Percentiles rank a stretch among this genome's conserved stretches.
Conservation (phyloP, 2,797 vertebrate species). For the Graptemys geographica region DNA sequence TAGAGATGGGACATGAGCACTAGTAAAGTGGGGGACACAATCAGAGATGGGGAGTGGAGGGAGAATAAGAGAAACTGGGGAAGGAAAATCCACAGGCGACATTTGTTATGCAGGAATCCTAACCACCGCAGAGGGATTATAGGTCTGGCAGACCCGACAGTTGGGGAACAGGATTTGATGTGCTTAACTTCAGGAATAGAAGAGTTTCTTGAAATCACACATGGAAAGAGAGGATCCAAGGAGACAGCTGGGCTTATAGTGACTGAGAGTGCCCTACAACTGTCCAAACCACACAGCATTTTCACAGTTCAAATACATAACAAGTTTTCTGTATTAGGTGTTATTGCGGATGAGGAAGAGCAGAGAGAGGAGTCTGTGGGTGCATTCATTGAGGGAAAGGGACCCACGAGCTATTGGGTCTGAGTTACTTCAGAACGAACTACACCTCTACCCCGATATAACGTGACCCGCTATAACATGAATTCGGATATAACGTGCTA, state of each 20-base stretch:
- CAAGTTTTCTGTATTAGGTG: neutral
- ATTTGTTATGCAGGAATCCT: neutral
- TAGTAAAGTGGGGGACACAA: neutral
- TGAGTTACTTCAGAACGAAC: neutral
- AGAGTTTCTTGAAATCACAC: neutral
- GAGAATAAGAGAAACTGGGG: neutral
- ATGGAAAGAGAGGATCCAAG: no score
- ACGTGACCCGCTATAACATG: no score
- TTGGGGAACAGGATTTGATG: neutral
- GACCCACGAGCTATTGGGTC: neutral
- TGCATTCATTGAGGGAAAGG: no score
- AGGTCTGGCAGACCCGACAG: neutral
- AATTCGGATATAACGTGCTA: no score
- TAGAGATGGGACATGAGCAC: neutral
- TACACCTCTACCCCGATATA: no score
- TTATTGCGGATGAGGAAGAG: neutral
- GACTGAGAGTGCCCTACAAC: neutral
- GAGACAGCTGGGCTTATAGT: neutral
- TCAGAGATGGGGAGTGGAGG: neutral
- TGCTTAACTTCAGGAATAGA: fast-evolving
- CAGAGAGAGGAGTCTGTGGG: neutral
- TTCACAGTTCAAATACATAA: neutral
- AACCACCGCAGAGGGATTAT: neutral
- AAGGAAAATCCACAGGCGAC: neutral
- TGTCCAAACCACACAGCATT: neutral